phyloP scores from a whole-genome alignment of 2,113 vertebrate species.

The Corythornis vintsioides region DNA sequence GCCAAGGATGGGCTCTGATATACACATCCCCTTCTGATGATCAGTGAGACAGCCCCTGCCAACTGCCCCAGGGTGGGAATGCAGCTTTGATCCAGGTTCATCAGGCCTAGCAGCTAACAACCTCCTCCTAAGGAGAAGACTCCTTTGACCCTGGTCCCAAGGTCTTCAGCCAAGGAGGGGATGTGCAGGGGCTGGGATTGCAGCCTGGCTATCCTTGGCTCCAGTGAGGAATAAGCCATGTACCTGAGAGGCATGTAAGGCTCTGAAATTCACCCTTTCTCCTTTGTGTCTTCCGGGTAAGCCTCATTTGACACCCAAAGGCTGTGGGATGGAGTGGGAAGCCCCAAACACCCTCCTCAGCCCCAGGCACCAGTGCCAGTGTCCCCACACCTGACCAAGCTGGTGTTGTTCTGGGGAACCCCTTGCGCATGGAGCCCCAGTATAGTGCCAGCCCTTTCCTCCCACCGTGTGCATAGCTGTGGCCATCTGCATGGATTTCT shows the following conservation, averaged over 20 bases:
- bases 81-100: fast-evolving
- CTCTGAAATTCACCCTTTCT: fast-evolving
- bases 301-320: background rate
- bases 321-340: background rate
- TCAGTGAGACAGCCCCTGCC: background rate
- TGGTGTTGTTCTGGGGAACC: fast-evolving
- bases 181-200: fast-evolving
- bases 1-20: fast-evolving
- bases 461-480: background rate
- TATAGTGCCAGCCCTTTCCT: background rate
- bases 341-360: background rate
- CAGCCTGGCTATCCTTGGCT: fast-evolving
- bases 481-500: slow-evolving; percentile 53
- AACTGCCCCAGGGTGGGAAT: fast-evolving
- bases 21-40: fast-evolving
- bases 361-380: background rate
- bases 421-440: background rate
- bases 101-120: fast-evolving
- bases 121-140: background rate
- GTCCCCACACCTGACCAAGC: fast-evolving
- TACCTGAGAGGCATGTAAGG: background rate
- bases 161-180: background rate
- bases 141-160: background rate
- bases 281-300: background rate
- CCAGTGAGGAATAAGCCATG: background rate